These are phyloP conservation scores for Venusia cambrica DNA, from an alignment of 2,888 invertebrate genomes.

Conservation along the genomic window DNA sequence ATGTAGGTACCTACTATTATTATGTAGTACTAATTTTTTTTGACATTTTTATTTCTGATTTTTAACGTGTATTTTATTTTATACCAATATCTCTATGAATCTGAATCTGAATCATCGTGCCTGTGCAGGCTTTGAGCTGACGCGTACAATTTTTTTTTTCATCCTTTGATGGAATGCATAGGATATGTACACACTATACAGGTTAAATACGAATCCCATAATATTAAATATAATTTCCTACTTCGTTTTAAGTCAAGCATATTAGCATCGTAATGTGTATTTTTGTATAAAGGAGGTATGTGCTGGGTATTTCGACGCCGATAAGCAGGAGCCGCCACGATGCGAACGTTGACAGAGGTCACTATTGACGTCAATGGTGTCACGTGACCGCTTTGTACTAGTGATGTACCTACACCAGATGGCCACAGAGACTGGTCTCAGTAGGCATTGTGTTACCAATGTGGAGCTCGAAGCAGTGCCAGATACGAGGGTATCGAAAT, in stretches of 20 bases:
- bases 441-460: conserved; percentile 15
- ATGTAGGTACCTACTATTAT: too few relatives aligned
- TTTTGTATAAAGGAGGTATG: conserved; percentile 35
- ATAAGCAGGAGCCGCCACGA: conserved; percentile 72
- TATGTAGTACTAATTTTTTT: too few relatives aligned
- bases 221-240: conserved; percentile 7
- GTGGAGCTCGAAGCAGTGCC: conserved; percentile 3
- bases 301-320: conserved; percentile 65
- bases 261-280: conserved; percentile 18
- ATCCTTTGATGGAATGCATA: too few relatives aligned
- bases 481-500: conserved; percentile 2
- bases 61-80: too few relatives aligned
- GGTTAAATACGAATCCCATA: too few relatives aligned
- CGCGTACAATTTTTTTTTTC: too few relatives aligned
- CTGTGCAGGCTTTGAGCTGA: too few relatives aligned
- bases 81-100: too few relatives aligned
- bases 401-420: conserved; percentile 40
- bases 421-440: conserved; percentile 30
- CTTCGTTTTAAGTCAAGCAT: conserved; percentile 9
- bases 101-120: too few relatives aligned
- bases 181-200: too few relatives aligned
- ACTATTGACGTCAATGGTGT: conserved; percentile 86
- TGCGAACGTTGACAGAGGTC: conserved; percentile 81
- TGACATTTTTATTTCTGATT: too few relatives aligned
- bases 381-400: conserved; percentile 77